Base-by-base conservation (phyloP, 2,888 invertebrate species). In the Synergus gifuensis region DNA sequence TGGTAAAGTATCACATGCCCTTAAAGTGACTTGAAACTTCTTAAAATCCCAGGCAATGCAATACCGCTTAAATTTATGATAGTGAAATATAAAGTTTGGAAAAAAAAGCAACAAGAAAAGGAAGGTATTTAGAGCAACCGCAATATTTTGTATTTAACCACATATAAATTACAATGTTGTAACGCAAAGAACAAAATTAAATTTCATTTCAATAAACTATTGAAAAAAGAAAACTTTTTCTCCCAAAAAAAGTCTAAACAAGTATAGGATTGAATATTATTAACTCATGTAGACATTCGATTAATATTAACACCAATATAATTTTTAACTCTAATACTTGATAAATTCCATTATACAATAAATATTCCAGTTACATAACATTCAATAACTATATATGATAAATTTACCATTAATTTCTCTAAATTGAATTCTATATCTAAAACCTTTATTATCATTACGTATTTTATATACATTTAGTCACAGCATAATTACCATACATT, bases 321-420 rank as follows among this genome's bases (percentile, higher is more conserved):
- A 14, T 54, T 73, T 28, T 54, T 28, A 49, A 49, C n/a, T n/a
- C n/a, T 54, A 54, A 54, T 54, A 49, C 28, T 22, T 16, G 28
- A 69, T 46, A 44, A 4, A 18, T 49, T 36, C 14, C 1, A 54
- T n/a, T n/a, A n/a, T 12, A 28, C 69, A 73, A 73, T 73, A 54
- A 73, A 73, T 54, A 49, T 73, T 54, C 69, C 49, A 16, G 28
- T 73, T 36, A 54, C 28, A 54, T 49, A 73, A 73, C 69, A 54
- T 49, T 73, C 69, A 36, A 16, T 69, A 54, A 54, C n/a, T n/a
- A 2, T 54, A 54, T 12, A 54, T 46, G n/a, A 69, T 69, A n/a
- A 64, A 36, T 64, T 28, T 28, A 49, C 7, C 18, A 28, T 69
- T 54, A 54, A 28, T 9, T 67, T n/a, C 9, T 73, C 36, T 73